Conservation (phyloP, 2,113 vertebrate genomes). For the Notothenia rossii region DNA sequence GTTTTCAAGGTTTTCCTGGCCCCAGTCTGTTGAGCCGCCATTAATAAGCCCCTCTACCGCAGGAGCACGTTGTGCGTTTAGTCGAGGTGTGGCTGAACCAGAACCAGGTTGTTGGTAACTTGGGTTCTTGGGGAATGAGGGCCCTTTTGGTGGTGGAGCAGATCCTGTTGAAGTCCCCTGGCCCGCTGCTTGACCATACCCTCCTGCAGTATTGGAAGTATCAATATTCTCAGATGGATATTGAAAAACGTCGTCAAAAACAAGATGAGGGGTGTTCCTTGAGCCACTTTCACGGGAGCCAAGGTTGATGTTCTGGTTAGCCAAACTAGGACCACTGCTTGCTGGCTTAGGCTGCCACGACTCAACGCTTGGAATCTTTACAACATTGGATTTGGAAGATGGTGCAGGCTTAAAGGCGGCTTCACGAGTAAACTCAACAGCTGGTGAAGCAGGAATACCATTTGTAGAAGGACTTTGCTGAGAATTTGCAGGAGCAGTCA, state of each 20-base stretch:
- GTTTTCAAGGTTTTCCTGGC: too few relatives aligned
- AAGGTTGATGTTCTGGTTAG: background rate
- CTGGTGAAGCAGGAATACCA: background rate
- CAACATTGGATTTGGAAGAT: background rate
- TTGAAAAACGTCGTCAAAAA: constrained; percentile 31
- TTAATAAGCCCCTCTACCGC: too few relatives aligned
- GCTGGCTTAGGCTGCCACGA: background rate
- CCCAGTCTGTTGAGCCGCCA: too few relatives aligned
- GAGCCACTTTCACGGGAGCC: background rate
- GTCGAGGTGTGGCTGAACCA: too few relatives aligned
- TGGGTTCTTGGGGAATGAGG: background rate
- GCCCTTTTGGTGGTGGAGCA: too few relatives aligned
- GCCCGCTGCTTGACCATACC: accelerated
- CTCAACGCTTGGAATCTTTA: background rate
- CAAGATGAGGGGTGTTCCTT: background rate
- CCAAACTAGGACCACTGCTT: too few relatives aligned
- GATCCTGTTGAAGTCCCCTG: background rate
- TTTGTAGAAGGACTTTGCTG: background rate
- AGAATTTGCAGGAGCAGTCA: accelerated
- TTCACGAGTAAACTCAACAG: background rate
- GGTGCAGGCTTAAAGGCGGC: background rate
- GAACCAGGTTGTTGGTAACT: too few relatives aligned
- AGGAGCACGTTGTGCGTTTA: too few relatives aligned
- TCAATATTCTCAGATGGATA: background rate
- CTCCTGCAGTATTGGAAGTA: background rate